Evolutionary conservation across 2,113 vertebrate species (phyloP).

Genomic region (Cariama cristata): DNA sequence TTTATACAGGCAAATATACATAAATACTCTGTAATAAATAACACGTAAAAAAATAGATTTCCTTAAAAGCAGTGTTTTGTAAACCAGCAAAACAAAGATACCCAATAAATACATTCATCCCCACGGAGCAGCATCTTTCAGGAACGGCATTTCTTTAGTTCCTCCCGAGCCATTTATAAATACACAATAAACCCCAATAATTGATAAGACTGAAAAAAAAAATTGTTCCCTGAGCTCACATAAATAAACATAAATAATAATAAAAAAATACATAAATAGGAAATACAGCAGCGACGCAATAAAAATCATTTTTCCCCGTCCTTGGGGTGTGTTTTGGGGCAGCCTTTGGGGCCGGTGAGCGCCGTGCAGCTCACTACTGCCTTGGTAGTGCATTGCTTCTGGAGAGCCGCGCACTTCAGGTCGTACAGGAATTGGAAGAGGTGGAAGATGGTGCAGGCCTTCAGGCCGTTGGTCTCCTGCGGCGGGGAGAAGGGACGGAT

Average conservation of each 20-base stretch:
- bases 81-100: neutral
- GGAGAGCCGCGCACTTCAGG: neutral
- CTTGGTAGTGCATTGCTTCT: neutral
- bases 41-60: slow-evolving; percentile 11
- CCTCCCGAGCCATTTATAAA: neutral
- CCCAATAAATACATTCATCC: neutral
- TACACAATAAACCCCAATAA: neutral
- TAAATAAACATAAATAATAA: neutral
- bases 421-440: neutral
- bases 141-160: neutral
- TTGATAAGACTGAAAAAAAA: neutral
- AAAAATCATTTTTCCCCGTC: accelerated
- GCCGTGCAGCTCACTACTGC: no score
- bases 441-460: neutral
- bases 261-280: neutral
- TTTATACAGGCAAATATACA: neutral
- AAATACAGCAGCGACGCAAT: neutral
- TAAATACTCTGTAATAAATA: slow-evolving; percentile 31
- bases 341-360: neutral
- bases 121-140: neutral
- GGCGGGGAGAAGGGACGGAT: accelerated
- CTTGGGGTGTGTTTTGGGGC: no score
- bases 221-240: neutral
- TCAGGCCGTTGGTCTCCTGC: neutral
- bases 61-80: neutral